These are phyloP conservation scores for Amphipyra berbera DNA, from an alignment of 2,888 invertebrate genomes.

Conservation along the genomic window DNA sequence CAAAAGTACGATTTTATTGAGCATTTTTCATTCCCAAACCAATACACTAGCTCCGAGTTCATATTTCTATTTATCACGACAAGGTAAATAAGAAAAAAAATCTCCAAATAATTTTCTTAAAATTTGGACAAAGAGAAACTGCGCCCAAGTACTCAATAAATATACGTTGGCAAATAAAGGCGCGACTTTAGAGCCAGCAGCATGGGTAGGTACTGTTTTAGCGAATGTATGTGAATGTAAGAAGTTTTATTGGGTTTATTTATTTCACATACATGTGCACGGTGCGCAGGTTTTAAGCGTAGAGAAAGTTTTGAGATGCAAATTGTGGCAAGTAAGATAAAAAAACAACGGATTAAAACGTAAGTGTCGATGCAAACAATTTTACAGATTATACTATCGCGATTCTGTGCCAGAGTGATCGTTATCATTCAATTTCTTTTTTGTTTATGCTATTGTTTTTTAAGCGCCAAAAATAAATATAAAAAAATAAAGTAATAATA, in stretches of 20 bases:
- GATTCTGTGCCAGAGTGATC: too few relatives aligned
- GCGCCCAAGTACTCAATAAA: slow-evolving; percentile 10
- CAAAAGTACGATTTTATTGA: too few relatives aligned
- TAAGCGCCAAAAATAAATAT: too few relatives aligned
- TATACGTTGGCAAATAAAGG: slow-evolving; percentile 31
- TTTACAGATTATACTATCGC: too few relatives aligned
- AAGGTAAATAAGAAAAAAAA: slow-evolving; percentile 12
- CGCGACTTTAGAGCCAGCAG: slow-evolving; percentile 3
- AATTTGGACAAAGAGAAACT: slow-evolving; percentile 17
- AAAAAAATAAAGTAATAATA: too few relatives aligned
- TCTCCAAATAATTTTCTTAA: slow-evolving; percentile 25
- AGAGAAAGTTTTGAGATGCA: slow-evolving; percentile 16
- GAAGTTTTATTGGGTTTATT: slow-evolving; percentile 16
- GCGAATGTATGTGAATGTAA: slow-evolving; percentile 37
- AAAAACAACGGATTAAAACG: not conserved
- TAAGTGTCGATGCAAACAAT: too few relatives aligned
- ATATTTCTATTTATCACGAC: not conserved
- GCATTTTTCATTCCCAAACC: too few relatives aligned
- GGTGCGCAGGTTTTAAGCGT: slow-evolving; percentile 10
- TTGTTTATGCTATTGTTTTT: too few relatives aligned
- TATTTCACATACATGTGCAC: slow-evolving; percentile 30
- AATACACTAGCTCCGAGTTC: not conserved
- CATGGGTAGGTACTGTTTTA: slow-evolving; percentile 24
- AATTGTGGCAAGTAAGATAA: not conserved
- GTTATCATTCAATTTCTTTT: too few relatives aligned